Evolutionary conservation across 2,797 vertebrate species (phyloP).

Genomic region (Cuculus canorus): DNA sequence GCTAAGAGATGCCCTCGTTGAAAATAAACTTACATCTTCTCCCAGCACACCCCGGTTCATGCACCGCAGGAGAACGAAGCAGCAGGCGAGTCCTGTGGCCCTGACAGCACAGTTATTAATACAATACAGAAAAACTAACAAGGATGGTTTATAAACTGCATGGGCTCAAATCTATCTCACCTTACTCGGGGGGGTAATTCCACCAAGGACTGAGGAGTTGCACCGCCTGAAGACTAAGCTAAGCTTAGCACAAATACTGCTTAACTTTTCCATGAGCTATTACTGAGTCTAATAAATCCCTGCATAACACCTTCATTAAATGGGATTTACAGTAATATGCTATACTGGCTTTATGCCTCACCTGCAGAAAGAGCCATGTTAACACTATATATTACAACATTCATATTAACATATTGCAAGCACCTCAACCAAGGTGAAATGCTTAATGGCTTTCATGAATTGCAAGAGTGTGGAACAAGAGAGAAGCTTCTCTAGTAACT

Average conservation of each 20-base stretch:
- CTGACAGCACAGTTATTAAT: background rate
- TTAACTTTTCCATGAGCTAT: background rate
- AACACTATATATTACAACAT: slow-evolving; percentile 60
- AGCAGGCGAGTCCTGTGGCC: background rate
- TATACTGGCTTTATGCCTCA: slow-evolving; percentile 5
- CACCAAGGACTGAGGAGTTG: background rate
- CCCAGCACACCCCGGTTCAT: background rate
- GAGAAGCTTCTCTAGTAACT: background rate
- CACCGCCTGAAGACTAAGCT: background rate
- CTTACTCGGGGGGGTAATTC: background rate
- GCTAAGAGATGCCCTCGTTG: background rate
- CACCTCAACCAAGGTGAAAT: slow-evolving; percentile 66
- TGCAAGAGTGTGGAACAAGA: background rate
- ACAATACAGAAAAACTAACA: background rate
- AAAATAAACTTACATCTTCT: background rate
- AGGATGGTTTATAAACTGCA: background rate
- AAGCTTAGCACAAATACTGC: slow-evolving; percentile 3
- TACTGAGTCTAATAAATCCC: slow-evolving; percentile 43
- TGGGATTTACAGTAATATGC: slow-evolving; percentile 28
- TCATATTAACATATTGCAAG: background rate
- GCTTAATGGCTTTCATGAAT: background rate
- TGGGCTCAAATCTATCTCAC: background rate
- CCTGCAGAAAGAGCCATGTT: slow-evolving; percentile 49
- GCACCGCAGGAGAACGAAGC: background rate
- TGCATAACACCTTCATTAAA: slow-evolving; percentile 37